Evolutionary conservation across 2,797 vertebrate genomes (phyloP), one percentile per base, ranked within the genome.

Genomic region (Galago senegalensis): DNA sequence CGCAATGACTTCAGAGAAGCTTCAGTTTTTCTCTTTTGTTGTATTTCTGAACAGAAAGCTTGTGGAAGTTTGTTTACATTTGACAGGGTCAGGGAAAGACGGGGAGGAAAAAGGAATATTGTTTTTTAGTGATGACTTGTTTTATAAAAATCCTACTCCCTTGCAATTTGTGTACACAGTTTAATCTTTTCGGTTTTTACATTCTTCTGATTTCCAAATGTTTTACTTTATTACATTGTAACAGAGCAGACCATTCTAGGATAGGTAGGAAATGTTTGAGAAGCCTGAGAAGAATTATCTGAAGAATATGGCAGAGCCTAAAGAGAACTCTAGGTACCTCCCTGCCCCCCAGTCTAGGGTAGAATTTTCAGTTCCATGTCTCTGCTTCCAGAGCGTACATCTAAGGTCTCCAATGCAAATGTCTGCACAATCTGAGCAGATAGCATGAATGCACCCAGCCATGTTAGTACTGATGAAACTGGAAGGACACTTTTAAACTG

Each of bases 181-280:
- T 86, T 86, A 56, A 73, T 82, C 56, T 86, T 93, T 88, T 61
- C 9, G 27, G 87, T 87, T 87, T 87, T 93, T 76, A 56, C 80
- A 40, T 65, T 92, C 7, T 20, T 87, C 40, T 76, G 23, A 63
- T 92, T 96, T 84, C 81, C 43, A 96, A 94, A 75, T 46, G 23
- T 77, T 92, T 86, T 60, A 56, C 43, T 31, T 17, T 79, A 49
- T 85, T 46, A 49, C 40, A 80, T 25, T 43, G 34, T 31, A 84
- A 84, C 92, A 75, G 58, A 83, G 80, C 65, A 63, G 49, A 65
- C 60, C 5, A 14, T 80, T 20, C 23, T 70, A 27, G n/a, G 53
- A 34, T 7, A 31, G 65, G 16, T 29, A 56, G 56, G 40, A 60
- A 49, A 61, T 21, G 7, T 72, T 82, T 82, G 29, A 60, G 61